Evolutionary conservation across 1,140 invertebrate genomes (phyloP).

Genomic region (Heliconius hermathena): DNA sequence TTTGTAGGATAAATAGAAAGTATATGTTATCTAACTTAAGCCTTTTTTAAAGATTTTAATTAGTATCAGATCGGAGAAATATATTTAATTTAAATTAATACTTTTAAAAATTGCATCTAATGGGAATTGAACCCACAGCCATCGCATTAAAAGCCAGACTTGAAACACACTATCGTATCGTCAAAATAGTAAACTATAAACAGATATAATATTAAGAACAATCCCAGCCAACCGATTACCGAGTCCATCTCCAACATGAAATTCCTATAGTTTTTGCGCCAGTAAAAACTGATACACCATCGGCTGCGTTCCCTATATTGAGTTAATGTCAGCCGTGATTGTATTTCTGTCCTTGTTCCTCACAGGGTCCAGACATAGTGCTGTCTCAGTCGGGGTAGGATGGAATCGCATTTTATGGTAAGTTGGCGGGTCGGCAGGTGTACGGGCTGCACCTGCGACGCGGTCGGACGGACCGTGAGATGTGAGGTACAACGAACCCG

Average conservation of each 20-base stretch:
- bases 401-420: constrained; percentile 74
- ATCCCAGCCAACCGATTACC: constrained; percentile 70
- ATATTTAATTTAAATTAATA: too few species aligned
- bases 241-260: constrained; percentile 64
- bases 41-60: too few species aligned
- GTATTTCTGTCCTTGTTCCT: constrained; percentile 53
- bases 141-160: not conserved
- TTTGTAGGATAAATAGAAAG: too few species aligned
- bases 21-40: too few species aligned
- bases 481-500: constrained; percentile 64
- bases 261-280: constrained; percentile 80
- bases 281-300: constrained; percentile 79
- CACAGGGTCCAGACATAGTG: constrained; percentile 50
- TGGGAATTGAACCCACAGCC: not conserved
- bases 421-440: constrained; percentile 73
- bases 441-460: constrained; percentile 71
- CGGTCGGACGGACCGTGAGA: constrained; percentile 65
- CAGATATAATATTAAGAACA: constrained; percentile 76
- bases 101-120: too few species aligned
- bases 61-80: too few species aligned
- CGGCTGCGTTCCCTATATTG: constrained; percentile 70
- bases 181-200: constrained; percentile 55
- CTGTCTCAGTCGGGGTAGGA: constrained; percentile 63
- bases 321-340: constrained; percentile 77
- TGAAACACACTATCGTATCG: too few species aligned